These are phyloP conservation scores for Copidosoma floridanum DNA, from an alignment of 1,140 invertebrate species.

Conservation along the genomic window DNA sequence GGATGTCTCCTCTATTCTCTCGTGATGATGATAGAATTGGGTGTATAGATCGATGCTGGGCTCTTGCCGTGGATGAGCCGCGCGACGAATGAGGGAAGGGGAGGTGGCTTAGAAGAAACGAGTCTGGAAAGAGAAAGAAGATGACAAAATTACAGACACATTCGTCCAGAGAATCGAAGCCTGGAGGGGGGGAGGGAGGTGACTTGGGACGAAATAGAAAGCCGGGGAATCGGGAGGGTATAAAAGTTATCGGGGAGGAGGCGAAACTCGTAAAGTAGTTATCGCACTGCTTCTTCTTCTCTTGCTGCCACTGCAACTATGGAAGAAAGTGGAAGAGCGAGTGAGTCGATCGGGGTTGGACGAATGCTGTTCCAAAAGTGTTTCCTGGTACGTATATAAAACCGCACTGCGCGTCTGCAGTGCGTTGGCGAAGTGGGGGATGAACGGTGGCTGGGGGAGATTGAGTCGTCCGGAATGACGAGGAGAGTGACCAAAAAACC, in stretches of 20 bases:
- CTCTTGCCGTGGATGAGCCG: too few species aligned
- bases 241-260: conserved; percentile 26
- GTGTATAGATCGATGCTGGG: too few species aligned
- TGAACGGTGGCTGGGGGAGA: conserved; percentile 17
- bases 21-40: too few species aligned
- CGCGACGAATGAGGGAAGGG: neutral
- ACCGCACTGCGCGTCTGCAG: neutral
- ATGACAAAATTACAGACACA: conserved; percentile 10
- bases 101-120: neutral
- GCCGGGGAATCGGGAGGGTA: conserved; percentile 25
- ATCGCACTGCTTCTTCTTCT: conserved; percentile 21
- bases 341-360: neutral
- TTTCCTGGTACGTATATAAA: conserved; percentile 27
- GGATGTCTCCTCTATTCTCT: too few species aligned
- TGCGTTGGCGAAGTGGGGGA: neutral
- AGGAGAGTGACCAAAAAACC: conserved; percentile 24
- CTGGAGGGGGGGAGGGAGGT: too few species aligned
- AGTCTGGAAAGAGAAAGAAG: neutral
- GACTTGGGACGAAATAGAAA: conserved; percentile 25
- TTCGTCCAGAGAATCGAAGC: too few species aligned
- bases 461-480: conserved; percentile 23
- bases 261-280: conserved; percentile 29
- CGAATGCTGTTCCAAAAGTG: conserved; percentile 7
- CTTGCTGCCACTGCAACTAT: too few species aligned
- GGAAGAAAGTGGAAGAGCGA: neutral